A percentile compares a stretch with the other conserved stretches of the same genome.
Evolutionary conservation across 1,140 invertebrate genomes (phyloP).

Genomic region (Dinoponera quadriceps): DNA sequence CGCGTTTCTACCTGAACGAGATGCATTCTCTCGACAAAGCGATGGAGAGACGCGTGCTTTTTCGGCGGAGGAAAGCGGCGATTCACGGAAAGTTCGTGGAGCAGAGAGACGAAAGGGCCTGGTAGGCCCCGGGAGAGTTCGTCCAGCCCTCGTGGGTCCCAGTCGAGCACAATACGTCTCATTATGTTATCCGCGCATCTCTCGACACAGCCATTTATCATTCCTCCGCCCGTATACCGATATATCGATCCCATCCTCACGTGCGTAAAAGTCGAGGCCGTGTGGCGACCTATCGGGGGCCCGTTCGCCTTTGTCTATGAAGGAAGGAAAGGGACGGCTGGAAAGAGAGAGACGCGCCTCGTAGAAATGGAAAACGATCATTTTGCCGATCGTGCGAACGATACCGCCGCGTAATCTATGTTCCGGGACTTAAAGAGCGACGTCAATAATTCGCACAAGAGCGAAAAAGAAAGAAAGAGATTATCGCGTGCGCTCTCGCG

Average conservation of each 20-base stretch:
- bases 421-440: not conserved
- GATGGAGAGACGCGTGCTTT: not conserved
- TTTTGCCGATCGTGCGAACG: constrained; percentile 65
- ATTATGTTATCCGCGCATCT: constrained; percentile 81
- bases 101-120: constrained; percentile 33
- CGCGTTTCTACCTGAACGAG: too few relatives aligned
- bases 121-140: constrained; percentile 55
- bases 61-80: constrained; percentile 2
- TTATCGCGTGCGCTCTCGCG: constrained; percentile 23
- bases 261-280: constrained; percentile 66
- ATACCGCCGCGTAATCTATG: constrained; percentile 41
- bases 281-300: constrained; percentile 26
- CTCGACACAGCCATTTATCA: constrained; percentile 79
- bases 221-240: constrained; percentile 73
- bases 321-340: constrained; percentile 28
- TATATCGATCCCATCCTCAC: constrained; percentile 72
- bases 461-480: too few relatives aligned
- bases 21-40: constrained; percentile 13
- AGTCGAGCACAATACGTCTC: constrained; percentile 78
- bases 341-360: constrained; percentile 14
- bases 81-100: constrained; percentile 59
- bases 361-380: constrained; percentile 66
- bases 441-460: constrained; percentile 37
- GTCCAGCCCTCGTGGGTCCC: constrained; percentile 67
- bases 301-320: constrained; percentile 68